Percentiles rank a stretch among this genome's conserved stretches.
phyloP scores from a whole-genome alignment of 2,797 vertebrate species.

The Falco berigora region DNA sequence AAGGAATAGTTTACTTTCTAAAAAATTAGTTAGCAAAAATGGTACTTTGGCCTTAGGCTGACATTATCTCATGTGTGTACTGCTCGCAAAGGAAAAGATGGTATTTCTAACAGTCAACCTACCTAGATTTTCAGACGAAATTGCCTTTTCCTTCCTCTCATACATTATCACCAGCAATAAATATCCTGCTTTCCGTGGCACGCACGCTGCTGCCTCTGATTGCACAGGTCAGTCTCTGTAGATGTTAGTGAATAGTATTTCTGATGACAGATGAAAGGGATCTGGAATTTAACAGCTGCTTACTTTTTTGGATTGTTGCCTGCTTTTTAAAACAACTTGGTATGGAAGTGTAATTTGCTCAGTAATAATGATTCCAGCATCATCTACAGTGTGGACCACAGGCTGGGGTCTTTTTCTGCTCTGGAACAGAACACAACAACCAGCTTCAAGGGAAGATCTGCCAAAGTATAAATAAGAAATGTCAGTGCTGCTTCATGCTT shows the following conservation, averaged over 20 bases:
- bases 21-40: neutral
- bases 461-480: neutral
- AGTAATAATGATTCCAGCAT: neutral
- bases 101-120: neutral
- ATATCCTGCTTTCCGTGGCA: neutral
- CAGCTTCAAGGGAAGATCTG: neutral
- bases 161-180: neutral
- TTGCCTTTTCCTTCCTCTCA: neutral
- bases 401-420: neutral
- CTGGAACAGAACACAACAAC: neutral
- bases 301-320: neutral
- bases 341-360: neutral
- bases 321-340: neutral
- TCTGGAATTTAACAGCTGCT: neutral
- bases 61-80: neutral
- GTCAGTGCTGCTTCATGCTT: neutral
- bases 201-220: neutral
- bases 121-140: too few species aligned
- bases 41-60: neutral
- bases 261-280: neutral
- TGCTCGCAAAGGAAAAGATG: neutral
- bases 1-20: neutral
- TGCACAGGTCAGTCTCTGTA: neutral
- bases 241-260: neutral
- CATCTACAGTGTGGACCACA: neutral